Evolutionary conservation across 2,113 vertebrate species (phyloP).

Genomic region (Agapornis roseicollis): DNA sequence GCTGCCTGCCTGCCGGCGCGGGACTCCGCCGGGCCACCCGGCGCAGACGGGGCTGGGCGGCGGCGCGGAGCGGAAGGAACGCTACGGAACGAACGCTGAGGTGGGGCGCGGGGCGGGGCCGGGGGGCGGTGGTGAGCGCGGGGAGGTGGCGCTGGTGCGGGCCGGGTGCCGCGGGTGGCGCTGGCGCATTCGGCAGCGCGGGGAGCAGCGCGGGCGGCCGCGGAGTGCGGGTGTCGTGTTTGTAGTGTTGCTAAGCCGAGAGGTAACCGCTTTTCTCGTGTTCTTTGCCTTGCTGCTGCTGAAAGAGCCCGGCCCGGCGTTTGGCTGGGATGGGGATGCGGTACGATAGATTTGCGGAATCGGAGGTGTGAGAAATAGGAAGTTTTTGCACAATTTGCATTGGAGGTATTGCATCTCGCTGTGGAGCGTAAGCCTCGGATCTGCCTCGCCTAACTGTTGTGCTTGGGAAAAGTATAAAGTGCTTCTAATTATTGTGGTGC

Average conservation of each 20-base stretch:
- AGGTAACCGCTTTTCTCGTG: background rate
- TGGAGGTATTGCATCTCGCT: background rate
- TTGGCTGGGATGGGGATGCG: background rate
- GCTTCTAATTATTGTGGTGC: background rate
- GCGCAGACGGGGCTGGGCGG: background rate
- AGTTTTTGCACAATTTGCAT: background rate
- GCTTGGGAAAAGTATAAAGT: conserved; percentile 11
- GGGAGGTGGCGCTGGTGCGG: background rate
- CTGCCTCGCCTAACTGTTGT: conserved; percentile 28
- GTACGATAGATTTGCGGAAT: background rate
- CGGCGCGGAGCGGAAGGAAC: conserved; percentile 11
- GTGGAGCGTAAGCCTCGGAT: background rate
- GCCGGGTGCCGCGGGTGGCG: background rate
- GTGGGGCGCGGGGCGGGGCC: conserved; percentile 49
- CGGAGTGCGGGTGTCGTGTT: background rate
- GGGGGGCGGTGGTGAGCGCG: background rate
- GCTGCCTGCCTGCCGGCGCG: conserved; percentile 57
- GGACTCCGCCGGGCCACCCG: conserved; percentile 62
- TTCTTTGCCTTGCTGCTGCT: background rate
- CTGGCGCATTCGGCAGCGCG: background rate
- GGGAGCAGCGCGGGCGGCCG: background rate
- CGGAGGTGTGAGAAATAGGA: background rate
- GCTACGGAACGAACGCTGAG: conserved; percentile 55
- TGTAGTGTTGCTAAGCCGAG: background rate
- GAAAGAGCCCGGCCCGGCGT: background rate